Percentiles rank a stretch among this genome's conserved stretches.
Evolutionary conservation across 2,888 invertebrate species (phyloP).

Genomic region (Tipula lateralis): DNA sequence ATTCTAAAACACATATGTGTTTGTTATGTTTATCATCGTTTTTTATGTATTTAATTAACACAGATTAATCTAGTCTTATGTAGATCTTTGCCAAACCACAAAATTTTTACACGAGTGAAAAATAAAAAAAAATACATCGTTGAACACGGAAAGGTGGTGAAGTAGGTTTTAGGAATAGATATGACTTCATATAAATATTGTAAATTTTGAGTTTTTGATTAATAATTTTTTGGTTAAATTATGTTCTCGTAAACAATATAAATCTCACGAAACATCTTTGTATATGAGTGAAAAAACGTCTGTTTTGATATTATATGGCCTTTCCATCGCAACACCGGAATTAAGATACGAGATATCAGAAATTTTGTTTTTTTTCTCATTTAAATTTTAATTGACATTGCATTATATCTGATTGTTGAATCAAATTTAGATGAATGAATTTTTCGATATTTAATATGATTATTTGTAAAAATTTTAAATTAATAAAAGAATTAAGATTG

Average conservation of each 20-base stretch:
- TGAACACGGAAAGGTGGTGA: background rate
- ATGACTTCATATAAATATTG: background rate
- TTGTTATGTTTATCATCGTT: background rate
- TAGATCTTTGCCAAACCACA: background rate
- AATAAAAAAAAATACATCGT: background rate
- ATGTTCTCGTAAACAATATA: background rate
- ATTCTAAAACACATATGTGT: background rate
- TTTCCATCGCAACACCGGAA: background rate
- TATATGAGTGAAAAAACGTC: background rate
- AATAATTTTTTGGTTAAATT: background rate
- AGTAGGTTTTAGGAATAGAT: background rate
- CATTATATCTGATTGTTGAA: too few relatives aligned
- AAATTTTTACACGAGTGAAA: background rate
- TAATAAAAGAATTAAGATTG: too few relatives aligned
- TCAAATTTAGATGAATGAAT: too few relatives aligned
- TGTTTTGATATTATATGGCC: background rate
- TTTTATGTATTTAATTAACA: background rate
- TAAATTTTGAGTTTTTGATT: background rate
- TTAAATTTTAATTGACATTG: too few relatives aligned
- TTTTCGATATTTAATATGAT: too few relatives aligned
- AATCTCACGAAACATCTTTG: background rate
- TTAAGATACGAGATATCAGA: too few relatives aligned
- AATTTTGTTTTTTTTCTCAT: too few relatives aligned
- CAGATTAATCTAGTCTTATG: background rate
- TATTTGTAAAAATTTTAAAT: too few relatives aligned